Percentiles rank a stretch among this genome's conserved stretches.
Evolutionary conservation across 2,113 vertebrate species (phyloP).

Genomic region (Natator depressus): DNA sequence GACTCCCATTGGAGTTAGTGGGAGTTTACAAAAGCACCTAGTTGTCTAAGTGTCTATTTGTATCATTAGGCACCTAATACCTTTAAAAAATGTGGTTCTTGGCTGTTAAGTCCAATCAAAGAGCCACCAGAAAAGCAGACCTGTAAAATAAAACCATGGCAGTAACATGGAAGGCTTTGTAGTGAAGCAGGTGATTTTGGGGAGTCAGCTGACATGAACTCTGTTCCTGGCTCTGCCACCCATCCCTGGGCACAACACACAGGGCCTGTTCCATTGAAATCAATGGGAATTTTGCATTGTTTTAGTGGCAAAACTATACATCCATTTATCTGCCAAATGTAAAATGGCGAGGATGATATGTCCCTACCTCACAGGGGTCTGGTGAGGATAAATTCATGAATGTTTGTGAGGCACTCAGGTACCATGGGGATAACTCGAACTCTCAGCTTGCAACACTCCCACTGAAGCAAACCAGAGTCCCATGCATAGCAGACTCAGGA

Average conservation of each 20-base stretch:
- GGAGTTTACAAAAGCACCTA: too few relatives aligned
- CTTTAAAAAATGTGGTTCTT: not conserved
- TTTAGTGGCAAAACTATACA: not conserved
- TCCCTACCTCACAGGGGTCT: not conserved
- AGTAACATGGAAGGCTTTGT: not conserved
- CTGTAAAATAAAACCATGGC: not conserved
- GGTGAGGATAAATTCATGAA: not conserved
- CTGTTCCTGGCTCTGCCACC: not conserved
- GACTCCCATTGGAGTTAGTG: not conserved
- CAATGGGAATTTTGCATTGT: rapidly evolving
- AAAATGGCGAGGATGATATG: not conserved
- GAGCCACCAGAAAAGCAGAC: slow-evolving; percentile 55
- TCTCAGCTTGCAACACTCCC: rapidly evolving
- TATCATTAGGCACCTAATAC: not conserved
- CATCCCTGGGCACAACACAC: not conserved
- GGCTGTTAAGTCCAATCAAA: not conserved
- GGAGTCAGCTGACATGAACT: not conserved
- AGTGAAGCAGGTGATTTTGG: rapidly evolving
- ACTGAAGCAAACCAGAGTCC: not conserved
- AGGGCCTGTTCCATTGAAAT: rapidly evolving
- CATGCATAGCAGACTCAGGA: not conserved
- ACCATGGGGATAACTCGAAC: not conserved
- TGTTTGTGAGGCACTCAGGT: rapidly evolving
- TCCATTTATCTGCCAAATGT: not conserved
- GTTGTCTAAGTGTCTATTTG: not conserved